Base-by-base conservation (phyloP, 2,888 invertebrate species). In the Eupithecia exiguata region DNA sequence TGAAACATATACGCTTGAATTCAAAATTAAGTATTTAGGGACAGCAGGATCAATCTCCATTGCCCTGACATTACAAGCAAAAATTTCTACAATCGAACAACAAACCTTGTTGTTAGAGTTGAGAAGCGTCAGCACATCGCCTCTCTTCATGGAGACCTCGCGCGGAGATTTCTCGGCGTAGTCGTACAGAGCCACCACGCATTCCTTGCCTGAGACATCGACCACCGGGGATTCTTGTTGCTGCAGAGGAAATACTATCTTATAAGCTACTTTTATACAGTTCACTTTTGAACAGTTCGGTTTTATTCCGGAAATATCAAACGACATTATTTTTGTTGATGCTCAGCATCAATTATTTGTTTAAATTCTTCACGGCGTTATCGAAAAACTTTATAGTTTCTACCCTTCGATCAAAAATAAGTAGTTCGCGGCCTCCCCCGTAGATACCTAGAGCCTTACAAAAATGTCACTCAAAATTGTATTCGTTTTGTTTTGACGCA, bases 141-240 rank as follows among this genome's bases (percentile, higher is more conserved):
- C 99, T 86, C 99, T 98, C 95, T 99, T 99, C 99, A 99, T 99
- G 75, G 99, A 99, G 4, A 99, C 99, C 91, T 99, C 99, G 46
- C 99, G 96, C 0, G 99, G 99, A 0, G 99, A 99, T 92, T 99
- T 99, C 94, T 99, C 99, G 0, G 98, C 97, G 94, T 99, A 99
- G 93, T 99, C 99, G 91, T 99, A 99, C 35, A 99, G 95, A 14
- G 99, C 99, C 80, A 99, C 97, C 68, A 99, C 99, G 85, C 98
- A 99, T 94, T 99, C 99, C 92, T 99, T 98, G 82, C 99, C 99
- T 40, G 98, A 97, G 81, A 98, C 97, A 88, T 99, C 99, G 81
- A 98, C 97, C 35, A 98, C 98, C 0, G 99, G 99, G 0, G 99
- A 98, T 91, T 99, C 99, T 95, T 99, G 99, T 96, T 99, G 99